Evolutionary conservation across 2,888 invertebrate genomes (phyloP).

Genomic region (Mycogona germanica): DNA sequence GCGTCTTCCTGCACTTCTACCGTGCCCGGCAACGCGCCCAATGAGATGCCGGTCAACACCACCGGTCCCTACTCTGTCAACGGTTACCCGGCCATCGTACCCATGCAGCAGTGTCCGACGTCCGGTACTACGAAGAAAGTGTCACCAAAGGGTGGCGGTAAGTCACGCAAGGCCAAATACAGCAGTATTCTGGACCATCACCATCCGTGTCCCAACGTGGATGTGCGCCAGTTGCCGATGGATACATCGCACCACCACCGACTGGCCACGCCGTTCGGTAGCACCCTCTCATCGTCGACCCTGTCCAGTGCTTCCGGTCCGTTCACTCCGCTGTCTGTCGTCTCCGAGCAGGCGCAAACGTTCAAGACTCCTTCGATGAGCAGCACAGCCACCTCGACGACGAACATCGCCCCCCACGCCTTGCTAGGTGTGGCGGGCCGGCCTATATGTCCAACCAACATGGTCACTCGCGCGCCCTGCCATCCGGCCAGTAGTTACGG

Average conservation of each 20-base stretch:
- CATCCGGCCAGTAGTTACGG: background rate
- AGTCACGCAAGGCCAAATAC: conserved; percentile 20
- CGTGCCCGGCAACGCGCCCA: too few relatives aligned
- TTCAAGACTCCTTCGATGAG: background rate
- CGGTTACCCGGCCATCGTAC: too few relatives aligned
- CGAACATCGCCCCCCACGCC: background rate
- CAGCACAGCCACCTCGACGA: background rate
- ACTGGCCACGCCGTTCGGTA: conserved; percentile 17
- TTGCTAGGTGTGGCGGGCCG: background rate
- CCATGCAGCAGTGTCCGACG: too few relatives aligned
- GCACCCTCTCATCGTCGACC: conserved; percentile 7
- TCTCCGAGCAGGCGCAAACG: too few relatives aligned
- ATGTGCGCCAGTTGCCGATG: conserved; percentile 43
- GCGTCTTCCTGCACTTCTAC: too few relatives aligned
- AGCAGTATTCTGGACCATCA: conserved; percentile 26
- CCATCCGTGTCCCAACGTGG: conserved; percentile 46
- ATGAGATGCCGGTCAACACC: too few relatives aligned
- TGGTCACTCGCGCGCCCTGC: background rate
- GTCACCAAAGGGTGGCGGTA: conserved; percentile 9
- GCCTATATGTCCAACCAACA: too few relatives aligned
- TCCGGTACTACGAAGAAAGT: background rate
- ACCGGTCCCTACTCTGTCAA: too few relatives aligned
- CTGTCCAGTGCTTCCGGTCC: background rate
- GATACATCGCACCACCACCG: conserved; percentile 36
- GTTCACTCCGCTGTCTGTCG: background rate